phyloP scores from a whole-genome alignment of 2,888 invertebrate genomes.

The Malthinus seriepunctatus region DNA sequence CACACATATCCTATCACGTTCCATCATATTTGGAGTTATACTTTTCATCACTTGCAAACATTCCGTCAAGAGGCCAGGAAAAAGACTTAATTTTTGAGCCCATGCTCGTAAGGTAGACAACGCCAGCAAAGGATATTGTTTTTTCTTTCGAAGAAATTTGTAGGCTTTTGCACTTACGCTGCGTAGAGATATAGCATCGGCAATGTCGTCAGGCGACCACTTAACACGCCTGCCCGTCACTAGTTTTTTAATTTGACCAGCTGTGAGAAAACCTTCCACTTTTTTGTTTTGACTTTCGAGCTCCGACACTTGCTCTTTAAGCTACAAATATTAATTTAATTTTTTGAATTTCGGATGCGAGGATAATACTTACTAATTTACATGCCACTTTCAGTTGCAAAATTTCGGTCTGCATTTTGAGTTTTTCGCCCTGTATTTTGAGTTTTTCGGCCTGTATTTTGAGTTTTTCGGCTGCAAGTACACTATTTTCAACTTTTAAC shows the following conservation, averaged over 20 bases:
- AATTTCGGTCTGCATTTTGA: too few relatives aligned
- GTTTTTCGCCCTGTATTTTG: too few relatives aligned
- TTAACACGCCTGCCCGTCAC: background rate
- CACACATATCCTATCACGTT: slow-evolving; percentile 2
- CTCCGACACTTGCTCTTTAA: too few relatives aligned
- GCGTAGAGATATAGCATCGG: background rate
- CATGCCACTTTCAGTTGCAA: too few relatives aligned
- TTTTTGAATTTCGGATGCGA: too few relatives aligned
- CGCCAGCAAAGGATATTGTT: background rate
- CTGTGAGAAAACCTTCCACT: too few relatives aligned
- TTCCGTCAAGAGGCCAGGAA: slow-evolving; percentile 14
- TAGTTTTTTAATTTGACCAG: background rate
- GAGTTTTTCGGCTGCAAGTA: too few relatives aligned
- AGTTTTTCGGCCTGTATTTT: too few relatives aligned
- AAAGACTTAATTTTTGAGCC: background rate
- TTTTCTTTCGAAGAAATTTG: background rate
- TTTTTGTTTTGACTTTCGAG: too few relatives aligned
- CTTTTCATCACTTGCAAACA: slow-evolving; percentile 24
- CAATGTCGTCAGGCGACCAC: background rate
- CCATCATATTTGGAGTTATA: slow-evolving; percentile 14
- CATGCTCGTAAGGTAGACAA: background rate
- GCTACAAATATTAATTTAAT: too few relatives aligned
- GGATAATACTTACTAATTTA: too few relatives aligned
- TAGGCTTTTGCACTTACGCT: background rate
- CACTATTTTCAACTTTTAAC: too few relatives aligned